These are phyloP conservation scores for Lithosia quadra DNA, from an alignment of 2,888 invertebrate species.

Conservation along the genomic window DNA sequence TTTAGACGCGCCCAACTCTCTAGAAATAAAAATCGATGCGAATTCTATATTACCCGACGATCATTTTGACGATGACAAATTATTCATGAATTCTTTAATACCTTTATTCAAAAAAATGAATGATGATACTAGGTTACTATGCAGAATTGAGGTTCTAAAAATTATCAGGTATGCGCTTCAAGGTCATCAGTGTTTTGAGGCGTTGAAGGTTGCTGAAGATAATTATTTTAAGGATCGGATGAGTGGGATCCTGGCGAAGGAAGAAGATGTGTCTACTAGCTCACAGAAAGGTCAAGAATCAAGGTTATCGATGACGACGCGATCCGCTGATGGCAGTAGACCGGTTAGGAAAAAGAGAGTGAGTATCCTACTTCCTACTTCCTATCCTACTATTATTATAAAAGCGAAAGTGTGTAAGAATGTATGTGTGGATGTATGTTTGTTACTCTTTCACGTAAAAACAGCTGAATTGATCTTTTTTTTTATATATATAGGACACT, in stretches of 20 bases:
- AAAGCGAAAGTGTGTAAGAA: too few relatives aligned
- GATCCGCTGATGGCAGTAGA: constrained; percentile 79
- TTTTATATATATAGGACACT: too few relatives aligned
- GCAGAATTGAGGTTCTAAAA: constrained; percentile 78
- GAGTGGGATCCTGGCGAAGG: constrained; percentile 64
- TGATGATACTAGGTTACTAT: constrained; percentile 76
- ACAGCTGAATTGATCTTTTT: too few relatives aligned
- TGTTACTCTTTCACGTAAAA: too few relatives aligned
- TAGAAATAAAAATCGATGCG: constrained; percentile 79
- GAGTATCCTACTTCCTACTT: constrained; percentile 38
- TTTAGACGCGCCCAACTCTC: constrained; percentile 59
- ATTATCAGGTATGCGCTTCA: constrained; percentile 78
- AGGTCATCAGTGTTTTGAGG: constrained; percentile 76
- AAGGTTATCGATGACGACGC: constrained; percentile 76
- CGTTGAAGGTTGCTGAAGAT: constrained; percentile 69
- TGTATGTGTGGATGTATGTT: too few relatives aligned
- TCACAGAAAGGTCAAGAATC: constrained; percentile 57
- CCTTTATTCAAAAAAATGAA: constrained; percentile 82
- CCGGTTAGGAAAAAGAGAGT: constrained; percentile 77
- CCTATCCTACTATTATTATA: too few relatives aligned
- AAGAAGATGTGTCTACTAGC: constrained; percentile 55
- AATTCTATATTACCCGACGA: constrained; percentile 79
- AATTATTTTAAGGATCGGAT: constrained; percentile 68
- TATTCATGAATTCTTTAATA: constrained; percentile 80
- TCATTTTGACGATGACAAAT: constrained; percentile 78